A percentile compares a stretch with the other conserved stretches of the same genome.
Conservation (phyloP, 1,140 invertebrate genomes). For the Drosophila willistoni region DNA sequence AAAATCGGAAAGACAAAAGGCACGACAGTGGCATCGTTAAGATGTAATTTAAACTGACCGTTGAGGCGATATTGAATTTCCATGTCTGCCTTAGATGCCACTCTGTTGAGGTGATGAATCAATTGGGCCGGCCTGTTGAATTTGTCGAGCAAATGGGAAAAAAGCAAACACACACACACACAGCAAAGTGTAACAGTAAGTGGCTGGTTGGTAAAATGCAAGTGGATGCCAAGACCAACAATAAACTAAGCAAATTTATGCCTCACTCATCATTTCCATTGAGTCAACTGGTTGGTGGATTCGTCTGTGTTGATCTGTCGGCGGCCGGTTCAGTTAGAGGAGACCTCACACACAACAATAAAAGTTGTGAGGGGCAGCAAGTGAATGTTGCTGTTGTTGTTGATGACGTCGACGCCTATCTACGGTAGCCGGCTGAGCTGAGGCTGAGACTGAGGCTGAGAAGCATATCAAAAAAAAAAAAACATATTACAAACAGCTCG, state of each 20-base stretch:
- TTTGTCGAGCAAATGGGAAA: constrained; percentile 63
- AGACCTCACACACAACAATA: constrained; percentile 67
- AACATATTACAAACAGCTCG: constrained; percentile 77
- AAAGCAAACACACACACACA: constrained; percentile 50
- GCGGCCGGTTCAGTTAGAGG: constrained; percentile 19
- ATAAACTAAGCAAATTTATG: constrained; percentile 75
- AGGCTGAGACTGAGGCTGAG: constrained; percentile 22
- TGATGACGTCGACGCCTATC: constrained; percentile 52
- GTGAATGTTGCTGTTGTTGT: constrained; percentile 29
- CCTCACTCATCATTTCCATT: constrained; percentile 53
- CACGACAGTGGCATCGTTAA: constrained; percentile 14
- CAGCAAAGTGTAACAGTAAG: constrained; percentile 70
- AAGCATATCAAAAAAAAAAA: constrained; percentile 42
- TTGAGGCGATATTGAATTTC: constrained; percentile 57
- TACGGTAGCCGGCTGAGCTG: constrained; percentile 9
- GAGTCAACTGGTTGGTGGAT: constrained; percentile 31
- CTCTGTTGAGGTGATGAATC: constrained; percentile 40
- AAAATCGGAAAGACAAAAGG: constrained; percentile 68
- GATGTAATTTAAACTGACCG: constrained; percentile 57
- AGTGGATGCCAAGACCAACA: constrained; percentile 54
- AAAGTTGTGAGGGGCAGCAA: constrained; percentile 46
- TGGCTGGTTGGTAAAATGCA: constrained; percentile 30
- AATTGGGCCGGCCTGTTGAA: constrained; percentile 53
- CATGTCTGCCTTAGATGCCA: constrained; percentile 23
- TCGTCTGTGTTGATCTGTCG: constrained; percentile 10